Conservation (phyloP, 1,140 invertebrate genomes). For the Portunus trituberculatus region DNA sequence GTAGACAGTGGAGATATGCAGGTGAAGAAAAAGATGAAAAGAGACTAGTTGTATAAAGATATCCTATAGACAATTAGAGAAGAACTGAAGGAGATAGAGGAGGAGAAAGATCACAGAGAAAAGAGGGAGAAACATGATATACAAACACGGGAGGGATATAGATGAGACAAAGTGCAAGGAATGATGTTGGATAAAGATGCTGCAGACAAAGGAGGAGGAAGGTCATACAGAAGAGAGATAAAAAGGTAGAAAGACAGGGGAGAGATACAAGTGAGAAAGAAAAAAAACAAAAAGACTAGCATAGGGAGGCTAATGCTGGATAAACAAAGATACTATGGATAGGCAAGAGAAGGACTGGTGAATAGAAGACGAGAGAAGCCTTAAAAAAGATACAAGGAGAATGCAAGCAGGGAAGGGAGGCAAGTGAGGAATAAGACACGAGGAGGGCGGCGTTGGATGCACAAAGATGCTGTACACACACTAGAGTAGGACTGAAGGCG, state of each 20-base stretch:
- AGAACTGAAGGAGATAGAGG: neutral
- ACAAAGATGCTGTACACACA: too few relatives aligned
- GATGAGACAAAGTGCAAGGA: neutral
- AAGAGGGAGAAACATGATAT: neutral
- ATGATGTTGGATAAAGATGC: neutral
- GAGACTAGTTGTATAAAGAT: too few relatives aligned
- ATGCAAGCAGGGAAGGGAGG: neutral
- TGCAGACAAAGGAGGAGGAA: neutral
- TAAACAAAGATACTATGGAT: neutral
- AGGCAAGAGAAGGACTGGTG: too few relatives aligned
- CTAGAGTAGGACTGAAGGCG: too few relatives aligned
- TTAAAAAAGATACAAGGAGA: neutral
- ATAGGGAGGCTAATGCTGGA: neutral
- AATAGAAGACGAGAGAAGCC: neutral
- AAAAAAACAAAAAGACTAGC: neutral
- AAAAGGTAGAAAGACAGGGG: neutral
- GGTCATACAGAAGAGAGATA: neutral
- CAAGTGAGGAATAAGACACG: neutral
- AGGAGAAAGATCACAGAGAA: neutral
- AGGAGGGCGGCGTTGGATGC: neutral
- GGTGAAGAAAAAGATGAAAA: neutral
- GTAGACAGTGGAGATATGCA: neutral
- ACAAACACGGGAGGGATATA: neutral
- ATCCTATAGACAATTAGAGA: neutral
- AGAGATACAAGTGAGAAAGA: neutral